Evolutionary conservation across 2,888 invertebrate genomes (phyloP), one percentile per base, ranked within the genome.

Genomic region (Sinhomidia bicolor): DNA sequence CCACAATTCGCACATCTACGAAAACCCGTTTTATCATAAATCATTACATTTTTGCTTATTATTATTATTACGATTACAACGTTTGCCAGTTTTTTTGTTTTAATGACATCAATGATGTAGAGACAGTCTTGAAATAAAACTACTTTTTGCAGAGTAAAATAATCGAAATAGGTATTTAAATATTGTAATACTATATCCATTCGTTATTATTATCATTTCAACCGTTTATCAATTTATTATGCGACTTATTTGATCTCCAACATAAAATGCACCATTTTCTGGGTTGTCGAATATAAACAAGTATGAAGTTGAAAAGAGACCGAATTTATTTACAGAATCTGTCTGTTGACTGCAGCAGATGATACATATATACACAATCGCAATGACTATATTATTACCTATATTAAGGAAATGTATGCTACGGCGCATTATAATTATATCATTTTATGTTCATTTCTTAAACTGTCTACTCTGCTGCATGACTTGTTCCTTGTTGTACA

Each of bases 11-110:
- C 57, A 51, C 79, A 78, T 80, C 47, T n/a, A 14, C 26, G 60
- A 76, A 87, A 87, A 87, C 87, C 36, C 81, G 87, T 87, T 87
- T 87, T 74, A 51, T 71, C 74, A 82, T 87, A 87, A 87, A 87
- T 87, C 87, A 87, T 86, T 44, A 23, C 23, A 71, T 86, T 86
- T 86, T 81, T 86, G 65, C 85, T 78, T 62, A 74, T 60, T 62
- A 65, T 78, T 62, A 74, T 60, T 62, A 65, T 81, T 81, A 54
- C 81, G 47, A 32, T 51, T 81, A 83, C 47, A 83, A 54, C 68
- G 54, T 20, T 76, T 71, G 68, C 68, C 23, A 41, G 68, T 41
- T 76, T 74, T 29, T 76, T 29, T 51, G 57, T 23, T 44, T 12
- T 44, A 20, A 36, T 36, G 44, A 12, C 47, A 36, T 76, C 29